phyloP scores from a whole-genome alignment of 2,113 vertebrate genomes.

The Numida meleagris region DNA sequence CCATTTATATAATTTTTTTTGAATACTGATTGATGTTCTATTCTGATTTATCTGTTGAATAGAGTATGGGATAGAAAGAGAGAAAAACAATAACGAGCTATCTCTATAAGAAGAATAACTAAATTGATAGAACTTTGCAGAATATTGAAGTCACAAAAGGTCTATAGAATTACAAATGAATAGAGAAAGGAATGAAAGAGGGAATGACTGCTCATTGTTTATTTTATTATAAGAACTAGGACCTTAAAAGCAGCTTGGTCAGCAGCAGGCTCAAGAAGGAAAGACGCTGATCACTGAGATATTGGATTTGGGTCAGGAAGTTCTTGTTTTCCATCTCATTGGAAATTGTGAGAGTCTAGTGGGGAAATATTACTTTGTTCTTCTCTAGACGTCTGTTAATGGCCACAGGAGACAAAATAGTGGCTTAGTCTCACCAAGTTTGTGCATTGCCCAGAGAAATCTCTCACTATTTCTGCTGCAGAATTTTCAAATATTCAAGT shows the following conservation, averaged over 20 bases:
- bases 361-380: not conserved
- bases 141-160: not conserved
- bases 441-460: not conserved
- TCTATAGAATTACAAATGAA: not conserved
- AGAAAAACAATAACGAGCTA: not conserved
- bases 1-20: not conserved
- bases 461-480: not conserved
- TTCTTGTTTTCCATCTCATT: not conserved
- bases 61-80: not conserved
- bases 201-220: not conserved
- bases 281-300: not conserved
- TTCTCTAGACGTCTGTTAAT: fast-evolving
- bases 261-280: not conserved
- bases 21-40: not conserved
- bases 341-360: not conserved
- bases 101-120: not conserved
- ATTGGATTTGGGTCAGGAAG: not conserved
- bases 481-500: not conserved
- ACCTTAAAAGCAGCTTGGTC: not conserved
- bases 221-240: not conserved
- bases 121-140: not conserved
- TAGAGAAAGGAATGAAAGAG: not conserved
- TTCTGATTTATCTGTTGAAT: not conserved
- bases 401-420: not conserved
- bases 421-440: not conserved